Evolutionary conservation across 2,888 invertebrate species (phyloP), one percentile per base, ranked within the genome.

Genomic region (Lochmaea capreae): DNA sequence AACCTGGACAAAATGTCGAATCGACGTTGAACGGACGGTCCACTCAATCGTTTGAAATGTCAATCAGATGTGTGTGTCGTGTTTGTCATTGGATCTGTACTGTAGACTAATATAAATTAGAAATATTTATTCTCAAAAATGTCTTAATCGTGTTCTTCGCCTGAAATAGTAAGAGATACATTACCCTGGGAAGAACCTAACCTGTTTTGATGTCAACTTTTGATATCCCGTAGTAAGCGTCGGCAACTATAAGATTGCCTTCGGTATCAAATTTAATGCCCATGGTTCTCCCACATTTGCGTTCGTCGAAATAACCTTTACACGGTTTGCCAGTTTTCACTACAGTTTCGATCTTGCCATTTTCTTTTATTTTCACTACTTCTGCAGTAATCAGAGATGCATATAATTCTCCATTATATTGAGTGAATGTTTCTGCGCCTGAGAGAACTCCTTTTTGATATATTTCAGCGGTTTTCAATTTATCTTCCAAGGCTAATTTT

Each of bases 141-240:
- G 33, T 6, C 33, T 26, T 26, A 2, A 26, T 3, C 26, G 4
- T 5, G 3, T 5, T 26, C 4, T 2, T 33, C 8, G 33, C 8
- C 6, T 8, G 33, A 33, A 8, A 6, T 33, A 4, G 33, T 33
- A 33, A 33, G 8, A 33, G 33, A 33, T 33, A 33, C 33, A 8
- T 33, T 8, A 33, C 33, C 8, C 8, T 33, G 33, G 33, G 33
- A 5, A 33, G 65, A 43, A 14, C 72, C 74, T 90, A 90, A 88
- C 93, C 92, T 74, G 92, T 92, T 68, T 90, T 90, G 11, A 97
- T 89, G 86, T 98, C 91, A 49, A 97, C 93, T 85, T 92, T 92
- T 90, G 94, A 97, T 71, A 99, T 89, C 22, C 98, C 98, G 82
- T 94, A 91, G 86, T 98, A 98, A 0, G 95, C 91, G 89, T 99